Evolutionary conservation across 2,797 vertebrate species (phyloP).

Genomic region (Emys orbicularis): DNA sequence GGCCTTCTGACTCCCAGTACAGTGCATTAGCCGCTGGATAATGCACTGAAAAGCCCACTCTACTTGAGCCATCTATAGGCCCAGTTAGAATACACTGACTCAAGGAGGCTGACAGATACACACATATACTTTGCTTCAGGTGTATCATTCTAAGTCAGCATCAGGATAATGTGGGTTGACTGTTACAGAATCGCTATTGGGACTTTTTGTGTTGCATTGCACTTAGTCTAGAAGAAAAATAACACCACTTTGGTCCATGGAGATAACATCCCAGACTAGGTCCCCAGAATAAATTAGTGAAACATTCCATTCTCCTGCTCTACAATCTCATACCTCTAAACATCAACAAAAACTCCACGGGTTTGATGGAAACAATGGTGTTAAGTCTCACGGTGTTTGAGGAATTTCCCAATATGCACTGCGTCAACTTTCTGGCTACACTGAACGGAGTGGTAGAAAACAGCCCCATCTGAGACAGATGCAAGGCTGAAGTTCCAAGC

Average conservation of each 20-base stretch:
- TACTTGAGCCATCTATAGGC: conserved; percentile 8
- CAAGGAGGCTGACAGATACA: conserved; percentile 36
- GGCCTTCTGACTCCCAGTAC: rapidly evolving
- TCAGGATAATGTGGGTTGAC: not conserved
- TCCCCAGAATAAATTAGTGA: conserved; percentile 79
- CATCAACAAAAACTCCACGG: conserved; percentile 78
- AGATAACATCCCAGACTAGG: conserved; percentile 66
- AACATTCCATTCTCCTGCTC: conserved; percentile 71
- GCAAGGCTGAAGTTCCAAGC: conserved; percentile 72
- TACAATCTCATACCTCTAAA: conserved; percentile 80
- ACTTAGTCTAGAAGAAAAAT: conserved; percentile 59
- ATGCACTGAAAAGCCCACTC: conserved; percentile 1
- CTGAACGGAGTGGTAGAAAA: conserved; percentile 68
- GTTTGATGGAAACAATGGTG: conserved; percentile 81
- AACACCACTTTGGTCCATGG: conserved; percentile 64
- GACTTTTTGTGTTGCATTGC: conserved; percentile 45
- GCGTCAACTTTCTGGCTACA: conserved; percentile 81
- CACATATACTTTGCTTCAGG: conserved; percentile 42
- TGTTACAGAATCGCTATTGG: conserved; percentile 55
- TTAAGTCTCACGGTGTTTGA: conserved; percentile 84
- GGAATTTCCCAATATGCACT: conserved; percentile 86
- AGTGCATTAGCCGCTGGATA: not conserved
- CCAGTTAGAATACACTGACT: conserved; percentile 51
- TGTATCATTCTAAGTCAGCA: conserved; percentile 31
- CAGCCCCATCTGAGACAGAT: conserved; percentile 76